Percentiles rank a stretch among this genome's conserved stretches.
These are phyloP conservation scores for Papilio polyxenes DNA, from an alignment of 1,140 invertebrate genomes.

Conservation along the genomic window DNA sequence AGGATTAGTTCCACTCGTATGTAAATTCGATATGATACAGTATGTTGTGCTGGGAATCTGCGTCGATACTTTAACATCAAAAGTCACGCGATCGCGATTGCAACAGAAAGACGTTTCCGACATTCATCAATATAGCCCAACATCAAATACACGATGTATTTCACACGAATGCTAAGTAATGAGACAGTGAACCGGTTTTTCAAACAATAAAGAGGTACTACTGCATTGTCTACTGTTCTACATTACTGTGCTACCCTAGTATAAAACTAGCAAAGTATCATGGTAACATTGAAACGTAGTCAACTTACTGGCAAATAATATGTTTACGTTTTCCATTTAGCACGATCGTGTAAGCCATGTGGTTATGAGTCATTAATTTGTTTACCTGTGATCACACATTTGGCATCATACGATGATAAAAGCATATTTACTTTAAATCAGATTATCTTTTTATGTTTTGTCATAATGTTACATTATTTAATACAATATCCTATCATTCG, in stretches of 20 bases:
- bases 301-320: background rate
- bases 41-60: slow-evolving; percentile 23
- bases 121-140: background rate
- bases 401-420: background rate
- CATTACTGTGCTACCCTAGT: too few species aligned
- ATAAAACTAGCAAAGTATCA: background rate
- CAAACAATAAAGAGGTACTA: too few species aligned
- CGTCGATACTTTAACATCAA: slow-evolving; percentile 24
- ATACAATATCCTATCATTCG: background rate
- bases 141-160: background rate
- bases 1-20: slow-evolving; percentile 35
- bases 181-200: background rate
- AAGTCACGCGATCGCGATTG: slow-evolving; percentile 28
- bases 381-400: background rate
- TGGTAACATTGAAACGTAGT: background rate
- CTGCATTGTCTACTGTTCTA: too few species aligned
- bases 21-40: slow-evolving; percentile 34
- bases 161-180: background rate
- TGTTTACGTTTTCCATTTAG: slow-evolving; percentile 29
- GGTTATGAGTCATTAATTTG: background rate
- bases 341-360: background rate
- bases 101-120: slow-evolving; percentile 22
- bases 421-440: background rate
- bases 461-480: background rate
- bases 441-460: background rate